A percentile compares a stretch with the other conserved stretches of the same genome.
Conservation (phyloP, 2,888 invertebrate genomes). For the Xestia xanthographa region DNA sequence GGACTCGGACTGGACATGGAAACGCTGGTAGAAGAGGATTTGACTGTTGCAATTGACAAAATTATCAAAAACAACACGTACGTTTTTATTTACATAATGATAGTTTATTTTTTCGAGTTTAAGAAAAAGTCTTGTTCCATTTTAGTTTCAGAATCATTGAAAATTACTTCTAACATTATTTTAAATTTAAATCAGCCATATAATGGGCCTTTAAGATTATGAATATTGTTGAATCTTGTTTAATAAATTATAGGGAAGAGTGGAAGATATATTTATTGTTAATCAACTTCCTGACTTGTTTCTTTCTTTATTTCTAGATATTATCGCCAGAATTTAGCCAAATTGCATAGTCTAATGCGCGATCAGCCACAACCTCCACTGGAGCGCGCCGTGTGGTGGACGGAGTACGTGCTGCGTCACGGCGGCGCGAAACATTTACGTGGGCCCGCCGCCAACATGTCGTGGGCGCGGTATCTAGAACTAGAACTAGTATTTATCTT, state of each 20-base stretch:
- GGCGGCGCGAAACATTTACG: slow-evolving; percentile 80
- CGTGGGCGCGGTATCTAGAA: slow-evolving; percentile 68
- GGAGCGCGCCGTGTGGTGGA: slow-evolving; percentile 85
- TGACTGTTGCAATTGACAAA: slow-evolving; percentile 66
- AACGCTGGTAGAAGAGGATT: slow-evolving; percentile 66
- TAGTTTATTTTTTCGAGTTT: not conserved
- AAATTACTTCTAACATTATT: not conserved
- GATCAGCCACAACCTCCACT: slow-evolving; percentile 63
- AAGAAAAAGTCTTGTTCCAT: not conserved
- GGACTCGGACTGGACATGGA: slow-evolving; percentile 67
- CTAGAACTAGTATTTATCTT: slow-evolving; percentile 64
- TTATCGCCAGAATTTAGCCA: slow-evolving; percentile 51
- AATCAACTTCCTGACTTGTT: not conserved
- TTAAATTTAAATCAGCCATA: not conserved
- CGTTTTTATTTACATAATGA: not conserved
- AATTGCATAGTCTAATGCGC: slow-evolving; percentile 37
- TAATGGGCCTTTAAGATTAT: not conserved
- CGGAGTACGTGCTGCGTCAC: slow-evolving; percentile 83
- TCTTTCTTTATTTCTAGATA: slow-evolving; percentile 18
- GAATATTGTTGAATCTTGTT: not conserved
- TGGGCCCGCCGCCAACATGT: slow-evolving; percentile 74
- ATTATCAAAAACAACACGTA: slow-evolving; percentile 67
- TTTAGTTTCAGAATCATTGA: not conserved
- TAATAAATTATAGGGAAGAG: not conserved
- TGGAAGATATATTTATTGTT: no score